These are phyloP conservation scores for Morbakka virulenta DNA, from an alignment of 30 jellyfish, hydroid and myxozoan species.

Conservation along the genomic window DNA sequence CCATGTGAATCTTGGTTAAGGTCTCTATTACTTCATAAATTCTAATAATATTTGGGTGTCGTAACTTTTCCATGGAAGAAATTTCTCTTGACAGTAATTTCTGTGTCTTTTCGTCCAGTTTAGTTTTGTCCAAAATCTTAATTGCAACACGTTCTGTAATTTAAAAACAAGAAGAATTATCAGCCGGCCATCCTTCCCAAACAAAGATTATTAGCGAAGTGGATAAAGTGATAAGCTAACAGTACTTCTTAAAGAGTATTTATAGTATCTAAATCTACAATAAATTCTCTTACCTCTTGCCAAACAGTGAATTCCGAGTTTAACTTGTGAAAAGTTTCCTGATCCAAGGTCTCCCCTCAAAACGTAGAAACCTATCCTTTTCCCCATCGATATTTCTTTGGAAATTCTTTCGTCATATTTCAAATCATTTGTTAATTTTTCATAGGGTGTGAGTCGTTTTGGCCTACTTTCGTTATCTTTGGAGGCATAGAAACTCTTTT, in stretches of 20 bases:
- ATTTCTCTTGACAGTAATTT: slow-evolving; percentile 78
- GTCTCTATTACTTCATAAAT: slow-evolving; percentile 90
- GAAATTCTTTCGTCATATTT: slow-evolving; percentile 72
- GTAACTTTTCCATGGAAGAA: slow-evolving; percentile 76
- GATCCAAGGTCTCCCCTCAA: slow-evolving; percentile 95
- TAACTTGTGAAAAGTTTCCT: slow-evolving; percentile 93
- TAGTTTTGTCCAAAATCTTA: slow-evolving; percentile 82
- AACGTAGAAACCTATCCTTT: slow-evolving; percentile 86
- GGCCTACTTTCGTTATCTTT: slow-evolving; percentile 13
- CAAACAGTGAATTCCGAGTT: slow-evolving; percentile 83
- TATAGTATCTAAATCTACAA: neutral
- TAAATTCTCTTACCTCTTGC: slow-evolving; percentile 92
- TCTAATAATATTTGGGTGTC: slow-evolving; percentile 87
- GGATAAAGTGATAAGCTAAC: neutral
- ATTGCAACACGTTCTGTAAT: slow-evolving; percentile 84
- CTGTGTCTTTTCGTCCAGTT: slow-evolving; percentile 89
- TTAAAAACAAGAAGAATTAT: neutral
- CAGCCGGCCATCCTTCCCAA: neutral
- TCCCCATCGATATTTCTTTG: slow-evolving; percentile 83
- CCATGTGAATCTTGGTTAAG: slow-evolving; percentile 59
- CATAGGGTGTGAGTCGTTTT: slow-evolving; percentile 47
- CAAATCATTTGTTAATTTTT: slow-evolving; percentile 59
- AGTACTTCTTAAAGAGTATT: neutral
- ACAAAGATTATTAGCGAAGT: neutral
- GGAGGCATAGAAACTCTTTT: neutral